These are phyloP conservation scores for Cheilosia vulpina DNA, from an alignment of 2,888 invertebrate genomes.

Conservation along the genomic window DNA sequence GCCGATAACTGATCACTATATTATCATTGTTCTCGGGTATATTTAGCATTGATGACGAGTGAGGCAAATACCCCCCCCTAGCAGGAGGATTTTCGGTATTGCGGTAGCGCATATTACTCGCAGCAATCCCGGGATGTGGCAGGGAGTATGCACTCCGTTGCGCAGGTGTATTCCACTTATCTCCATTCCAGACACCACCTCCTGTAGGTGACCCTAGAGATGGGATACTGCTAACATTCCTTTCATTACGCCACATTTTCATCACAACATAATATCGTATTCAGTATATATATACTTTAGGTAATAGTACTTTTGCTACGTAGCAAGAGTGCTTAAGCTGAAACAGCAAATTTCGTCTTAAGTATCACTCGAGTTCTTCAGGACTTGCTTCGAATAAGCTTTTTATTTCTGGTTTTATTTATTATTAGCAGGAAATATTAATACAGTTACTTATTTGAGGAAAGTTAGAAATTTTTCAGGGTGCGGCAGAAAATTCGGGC, in stretches of 20 bases:
- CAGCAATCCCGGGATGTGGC: slow-evolving; percentile 78
- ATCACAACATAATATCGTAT: slow-evolving; percentile 67
- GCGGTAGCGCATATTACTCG: slow-evolving; percentile 77
- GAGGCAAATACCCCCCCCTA: slow-evolving; percentile 54
- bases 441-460: slow-evolving; percentile 35
- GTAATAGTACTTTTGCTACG: slow-evolving; percentile 65
- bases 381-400: not conserved
- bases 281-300: slow-evolving; percentile 59
- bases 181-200: slow-evolving; percentile 60
- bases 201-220: slow-evolving; percentile 55
- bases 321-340: slow-evolving; percentile 49
- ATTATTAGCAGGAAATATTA: not conserved
- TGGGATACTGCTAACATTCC: slow-evolving; percentile 67
- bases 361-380: slow-evolving; percentile 8
- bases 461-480: slow-evolving; percentile 59
- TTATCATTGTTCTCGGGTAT: slow-evolving; percentile 70
- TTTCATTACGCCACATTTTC: slow-evolving; percentile 75
- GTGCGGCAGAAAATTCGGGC: slow-evolving; percentile 71
- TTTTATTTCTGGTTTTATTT: not conserved
- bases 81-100: slow-evolving; percentile 71
- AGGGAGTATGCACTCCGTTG: slow-evolving; percentile 78
- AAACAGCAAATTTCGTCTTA: slow-evolving; percentile 25
- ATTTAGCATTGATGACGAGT: slow-evolving; percentile 76
- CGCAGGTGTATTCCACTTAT: slow-evolving; percentile 76
- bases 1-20: slow-evolving; percentile 63